phyloP scores from a whole-genome alignment of 2,797 vertebrate species.

The Periparus ater region DNA sequence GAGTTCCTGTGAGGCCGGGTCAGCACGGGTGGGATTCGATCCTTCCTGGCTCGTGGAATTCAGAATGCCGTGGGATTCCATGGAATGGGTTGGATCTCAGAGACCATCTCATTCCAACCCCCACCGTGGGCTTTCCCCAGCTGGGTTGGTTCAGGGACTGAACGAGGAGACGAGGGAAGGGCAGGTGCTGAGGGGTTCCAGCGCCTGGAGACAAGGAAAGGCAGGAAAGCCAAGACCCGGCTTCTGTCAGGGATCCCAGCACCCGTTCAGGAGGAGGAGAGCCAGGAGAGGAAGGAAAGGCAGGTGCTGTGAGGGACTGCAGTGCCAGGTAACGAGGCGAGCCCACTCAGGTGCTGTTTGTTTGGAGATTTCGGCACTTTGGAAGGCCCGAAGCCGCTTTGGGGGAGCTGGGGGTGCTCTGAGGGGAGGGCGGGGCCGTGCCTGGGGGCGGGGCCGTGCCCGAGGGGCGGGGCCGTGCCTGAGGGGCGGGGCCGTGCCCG shows the following conservation, averaged over 20 bases:
- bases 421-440: no score
- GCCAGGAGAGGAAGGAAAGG: no score
- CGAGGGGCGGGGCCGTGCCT: no score
- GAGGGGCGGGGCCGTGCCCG: no score
- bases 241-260: not conserved
- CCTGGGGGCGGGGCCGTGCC: no score
- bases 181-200: no score
- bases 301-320: not conserved
- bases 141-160: not conserved
- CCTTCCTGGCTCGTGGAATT: rapidly evolving
- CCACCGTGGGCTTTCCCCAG: not conserved
- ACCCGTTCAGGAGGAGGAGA: not conserved
- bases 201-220: not conserved
- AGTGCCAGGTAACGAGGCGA: not conserved
- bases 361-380: not conserved
- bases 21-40: not conserved
- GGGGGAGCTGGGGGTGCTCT: not conserved
- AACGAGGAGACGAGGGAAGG: rapidly evolving
- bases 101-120: rapidly evolving
- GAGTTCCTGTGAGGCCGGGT: rapidly evolving
- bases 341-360: rapidly evolving
- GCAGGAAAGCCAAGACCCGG: not conserved
- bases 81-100: not conserved
- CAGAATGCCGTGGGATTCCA: rapidly evolving
- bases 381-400: rapidly evolving